Evolutionary conservation across 2,797 vertebrate genomes (phyloP).

Genomic region (Pogoniulus pusillus): DNA sequence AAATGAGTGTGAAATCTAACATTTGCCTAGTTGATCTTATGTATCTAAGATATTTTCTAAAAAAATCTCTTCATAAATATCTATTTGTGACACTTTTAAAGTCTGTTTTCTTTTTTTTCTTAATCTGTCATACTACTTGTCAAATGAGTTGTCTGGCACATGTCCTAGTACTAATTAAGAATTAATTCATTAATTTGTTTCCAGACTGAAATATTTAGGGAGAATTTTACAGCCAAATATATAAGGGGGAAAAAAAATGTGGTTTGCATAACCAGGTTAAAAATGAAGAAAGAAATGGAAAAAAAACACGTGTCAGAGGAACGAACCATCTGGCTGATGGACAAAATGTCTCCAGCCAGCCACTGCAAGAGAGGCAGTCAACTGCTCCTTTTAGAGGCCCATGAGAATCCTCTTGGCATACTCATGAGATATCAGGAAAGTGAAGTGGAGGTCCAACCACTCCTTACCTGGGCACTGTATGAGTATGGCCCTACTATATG

Average conservation of each 20-base stretch:
- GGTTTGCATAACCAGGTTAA: not conserved
- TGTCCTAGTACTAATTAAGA: not conserved
- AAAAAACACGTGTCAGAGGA: not conserved
- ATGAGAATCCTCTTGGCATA: not conserved
- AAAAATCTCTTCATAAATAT: not conserved
- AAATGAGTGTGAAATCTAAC: not conserved
- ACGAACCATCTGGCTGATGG: not conserved
- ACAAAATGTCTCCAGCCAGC: not conserved
- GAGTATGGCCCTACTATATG: not conserved
- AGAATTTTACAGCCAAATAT: not conserved
- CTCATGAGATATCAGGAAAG: not conserved
- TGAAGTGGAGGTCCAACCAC: not conserved
- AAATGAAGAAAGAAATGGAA: not conserved
- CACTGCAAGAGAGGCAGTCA: not conserved
- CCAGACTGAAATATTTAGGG: not conserved
- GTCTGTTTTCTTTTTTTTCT: too few relatives aligned
- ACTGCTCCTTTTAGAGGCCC: not conserved
- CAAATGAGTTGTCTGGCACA: not conserved
- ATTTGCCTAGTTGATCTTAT: not conserved
- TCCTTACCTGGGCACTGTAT: not conserved
- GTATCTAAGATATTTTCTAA: not conserved
- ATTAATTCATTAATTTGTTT: not conserved
- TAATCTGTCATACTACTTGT: not conserved
- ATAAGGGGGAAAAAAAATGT: not conserved
- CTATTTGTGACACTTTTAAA: not conserved